Percentiles rank a stretch among this genome's conserved stretches.
These are phyloP conservation scores for Acanthococcus lagerstroemiae DNA, from an alignment of 2,888 invertebrate genomes.

Conservation along the genomic window DNA sequence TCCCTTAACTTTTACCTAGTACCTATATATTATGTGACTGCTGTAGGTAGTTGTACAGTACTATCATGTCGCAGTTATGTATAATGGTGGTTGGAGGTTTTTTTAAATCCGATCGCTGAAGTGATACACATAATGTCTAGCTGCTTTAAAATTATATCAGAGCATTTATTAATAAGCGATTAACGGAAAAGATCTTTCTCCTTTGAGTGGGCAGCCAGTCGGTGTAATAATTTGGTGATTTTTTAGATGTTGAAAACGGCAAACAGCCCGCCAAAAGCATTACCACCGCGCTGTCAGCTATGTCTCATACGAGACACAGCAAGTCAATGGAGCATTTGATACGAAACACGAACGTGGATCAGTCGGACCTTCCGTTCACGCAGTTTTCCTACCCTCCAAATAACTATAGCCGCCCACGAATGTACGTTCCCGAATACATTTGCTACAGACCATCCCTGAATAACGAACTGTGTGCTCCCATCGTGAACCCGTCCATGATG, in stretches of 20 bases:
- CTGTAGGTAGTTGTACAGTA: too few species aligned
- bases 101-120: too few species aligned
- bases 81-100: too few species aligned
- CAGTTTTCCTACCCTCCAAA: conserved; percentile 39
- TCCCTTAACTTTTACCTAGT: too few species aligned
- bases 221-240: too few species aligned
- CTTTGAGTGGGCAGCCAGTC: too few species aligned
- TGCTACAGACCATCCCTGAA: not conserved
- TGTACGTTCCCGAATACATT: not conserved
- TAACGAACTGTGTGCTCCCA: not conserved
- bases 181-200: too few species aligned
- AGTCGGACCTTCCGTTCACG: conserved; percentile 37
- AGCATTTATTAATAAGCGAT: too few species aligned
- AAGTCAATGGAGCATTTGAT: conserved; percentile 69
- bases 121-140: too few species aligned
- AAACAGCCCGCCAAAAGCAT: not conserved
- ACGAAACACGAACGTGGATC: conserved; percentile 31
- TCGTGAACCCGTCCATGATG: not conserved
- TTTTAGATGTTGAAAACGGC: not conserved
- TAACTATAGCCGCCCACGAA: not conserved
- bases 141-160: too few species aligned
- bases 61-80: too few species aligned
- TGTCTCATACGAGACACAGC: conserved; percentile 54
- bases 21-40: too few species aligned
- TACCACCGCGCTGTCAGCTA: not conserved